Evolutionary conservation across 2,797 vertebrate species (phyloP), one percentile per base, ranked within the genome.

Genomic region (Coendou prehensilis): DNA sequence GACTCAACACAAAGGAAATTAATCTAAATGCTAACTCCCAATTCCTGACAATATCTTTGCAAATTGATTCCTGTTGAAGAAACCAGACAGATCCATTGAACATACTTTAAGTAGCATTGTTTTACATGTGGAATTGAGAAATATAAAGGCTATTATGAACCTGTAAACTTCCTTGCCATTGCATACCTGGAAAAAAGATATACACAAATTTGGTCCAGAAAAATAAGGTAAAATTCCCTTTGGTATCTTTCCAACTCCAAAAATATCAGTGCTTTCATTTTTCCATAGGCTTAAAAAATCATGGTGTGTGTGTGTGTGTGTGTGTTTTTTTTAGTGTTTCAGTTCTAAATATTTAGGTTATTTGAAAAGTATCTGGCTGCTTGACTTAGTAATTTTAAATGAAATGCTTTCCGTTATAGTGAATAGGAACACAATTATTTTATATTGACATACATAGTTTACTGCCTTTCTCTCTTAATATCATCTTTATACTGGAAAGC

Each of bases 371-470:
- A 52, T 28, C 80, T 93, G 61, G 56, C 89, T 97, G 37, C 89
- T 50, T 45, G 37, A 94, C 37, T 95, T 87, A 64, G 80, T 91
- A 76, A 97, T 95, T 95, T 95, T 87, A 97, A 95, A 97, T 94
- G 80, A 97, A 95, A 93, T 95, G 79, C 73, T 97, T 96, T 96
- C 83, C 80, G 75, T 94, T 91, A 89, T 6, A 95, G 69, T 0
- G 0, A 96, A 89, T 71, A 95, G 79, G 75, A 89, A 71, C 30
- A 92, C 94, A 97, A 95, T 95, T 96, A 97, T 96, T 96, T 96
- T 67, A 96, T 96, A 96, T 41, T 95, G 95, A 96, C 93, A 87
- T 93, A 64, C 28, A 61, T 67, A 94, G 75, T 95, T 96, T 95
- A 87, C 64, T 94, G 76, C 63, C 71, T 97, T 89, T 96, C 73